These are phyloP conservation scores for Pterobdella sp. DNA, from an alignment of 2,888 invertebrate genomes.

Conservation along the genomic window DNA sequence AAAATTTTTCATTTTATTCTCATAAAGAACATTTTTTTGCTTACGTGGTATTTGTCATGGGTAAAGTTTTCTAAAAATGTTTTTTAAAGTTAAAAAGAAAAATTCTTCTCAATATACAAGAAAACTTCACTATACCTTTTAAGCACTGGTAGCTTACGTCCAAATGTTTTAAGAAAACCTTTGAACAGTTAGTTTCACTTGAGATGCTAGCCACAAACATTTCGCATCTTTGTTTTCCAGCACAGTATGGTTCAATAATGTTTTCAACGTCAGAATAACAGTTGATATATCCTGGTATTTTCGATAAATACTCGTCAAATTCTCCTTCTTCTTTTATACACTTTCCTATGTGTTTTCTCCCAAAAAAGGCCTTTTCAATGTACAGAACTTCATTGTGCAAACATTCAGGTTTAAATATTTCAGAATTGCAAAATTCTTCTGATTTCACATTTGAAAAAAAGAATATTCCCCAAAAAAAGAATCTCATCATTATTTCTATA, in stretches of 20 bases:
- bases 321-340: slow-evolving; percentile 17
- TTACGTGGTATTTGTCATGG: too few species aligned
- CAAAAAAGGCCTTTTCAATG: slow-evolving; percentile 19
- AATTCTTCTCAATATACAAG: too few species aligned
- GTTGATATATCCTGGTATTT: slow-evolving; percentile 13
- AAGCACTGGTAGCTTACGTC: slow-evolving; percentile 14
- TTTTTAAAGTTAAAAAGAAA: too few species aligned
- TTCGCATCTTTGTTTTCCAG: slow-evolving; percentile 14
- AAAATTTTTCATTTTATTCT: too few species aligned
- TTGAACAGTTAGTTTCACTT: slow-evolving; percentile 13
- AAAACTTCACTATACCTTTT: too few species aligned
- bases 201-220: neutral
- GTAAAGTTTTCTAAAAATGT: too few species aligned
- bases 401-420: slow-evolving; percentile 23
- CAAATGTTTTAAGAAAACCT: neutral
- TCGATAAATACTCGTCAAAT: slow-evolving; percentile 3
- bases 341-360: slow-evolving; percentile 18
- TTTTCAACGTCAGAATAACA: slow-evolving; percentile 21
- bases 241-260: slow-evolving; percentile 22
- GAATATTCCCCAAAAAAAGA: too few species aligned
- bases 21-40: too few species aligned
- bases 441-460: too few species aligned
- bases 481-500: too few species aligned
- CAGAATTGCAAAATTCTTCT: slow-evolving; percentile 22
- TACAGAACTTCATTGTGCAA: slow-evolving; percentile 15